phyloP scores from a whole-genome alignment of 1,140 invertebrate genomes.

The Ips typographus region DNA sequence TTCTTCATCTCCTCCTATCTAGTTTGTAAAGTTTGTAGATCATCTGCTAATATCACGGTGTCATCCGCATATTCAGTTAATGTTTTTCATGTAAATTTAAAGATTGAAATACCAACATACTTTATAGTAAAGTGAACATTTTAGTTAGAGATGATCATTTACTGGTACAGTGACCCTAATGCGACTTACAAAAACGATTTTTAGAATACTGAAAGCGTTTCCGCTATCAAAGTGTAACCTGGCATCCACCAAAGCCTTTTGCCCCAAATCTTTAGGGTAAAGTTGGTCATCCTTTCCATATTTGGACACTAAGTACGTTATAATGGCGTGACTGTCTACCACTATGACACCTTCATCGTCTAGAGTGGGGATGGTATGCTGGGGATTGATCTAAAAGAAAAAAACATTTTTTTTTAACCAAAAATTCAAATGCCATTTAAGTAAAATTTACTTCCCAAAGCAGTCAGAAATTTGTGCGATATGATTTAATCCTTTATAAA shows the following conservation, averaged over 20 bases:
- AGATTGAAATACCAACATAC: no score
- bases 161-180: background rate
- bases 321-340: conserved; percentile 63
- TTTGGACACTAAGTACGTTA: conserved; percentile 58
- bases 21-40: no score
- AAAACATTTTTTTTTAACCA: background rate
- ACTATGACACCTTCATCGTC: conserved; percentile 64
- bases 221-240: conserved; percentile 57
- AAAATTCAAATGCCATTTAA: background rate
- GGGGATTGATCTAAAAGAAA: conserved; percentile 59
- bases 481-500: no score
- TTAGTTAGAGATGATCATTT: background rate
- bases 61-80: no score
- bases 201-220: conserved; percentile 16
- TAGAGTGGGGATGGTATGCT: conserved; percentile 68
- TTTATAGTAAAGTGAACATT: background rate
- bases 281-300: conserved; percentile 60
- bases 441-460: no score
- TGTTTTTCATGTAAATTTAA: no score
- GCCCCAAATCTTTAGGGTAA: conserved; percentile 59
- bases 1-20: no score
- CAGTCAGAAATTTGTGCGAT: no score
- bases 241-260: conserved; percentile 57
- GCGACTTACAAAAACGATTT: conserved; percentile 8
- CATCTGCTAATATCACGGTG: no score